Percentiles rank a stretch among this genome's conserved stretches.
Evolutionary conservation across 1,140 invertebrate species (phyloP).

Genomic region (Drosophila tani): DNA sequence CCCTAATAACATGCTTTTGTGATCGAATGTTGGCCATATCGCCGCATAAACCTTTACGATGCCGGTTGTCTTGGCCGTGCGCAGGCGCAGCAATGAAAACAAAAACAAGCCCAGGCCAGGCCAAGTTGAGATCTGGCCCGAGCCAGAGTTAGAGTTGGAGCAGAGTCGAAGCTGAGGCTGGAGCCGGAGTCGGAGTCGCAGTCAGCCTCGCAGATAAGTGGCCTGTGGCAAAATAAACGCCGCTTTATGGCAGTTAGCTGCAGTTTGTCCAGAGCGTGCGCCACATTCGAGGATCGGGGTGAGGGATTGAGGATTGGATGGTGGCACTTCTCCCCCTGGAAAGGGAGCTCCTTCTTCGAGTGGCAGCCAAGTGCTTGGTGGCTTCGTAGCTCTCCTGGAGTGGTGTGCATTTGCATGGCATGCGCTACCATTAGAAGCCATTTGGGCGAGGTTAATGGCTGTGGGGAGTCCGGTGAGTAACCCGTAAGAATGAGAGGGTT

Average conservation of each 20-base stretch:
- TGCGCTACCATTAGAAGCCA: slow-evolving; percentile 80
- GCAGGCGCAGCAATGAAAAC: slow-evolving; percentile 73
- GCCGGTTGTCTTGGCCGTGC: slow-evolving; percentile 23
- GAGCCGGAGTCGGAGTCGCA: slow-evolving; percentile 37
- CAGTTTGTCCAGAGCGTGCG: slow-evolving; percentile 74
- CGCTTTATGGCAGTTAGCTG: slow-evolving; percentile 82
- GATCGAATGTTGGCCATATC: background rate
- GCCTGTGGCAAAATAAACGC: slow-evolving; percentile 83
- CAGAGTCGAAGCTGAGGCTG: slow-evolving; percentile 12
- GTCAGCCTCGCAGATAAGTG: slow-evolving; percentile 77
- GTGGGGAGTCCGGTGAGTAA: slow-evolving; percentile 1
- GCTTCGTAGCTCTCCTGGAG: slow-evolving; percentile 65
- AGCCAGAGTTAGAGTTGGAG: slow-evolving; percentile 37
- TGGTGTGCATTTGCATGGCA: slow-evolving; percentile 77
- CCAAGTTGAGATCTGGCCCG: slow-evolving; percentile 53
- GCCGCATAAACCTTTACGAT: slow-evolving; percentile 27
- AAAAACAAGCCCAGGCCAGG: slow-evolving; percentile 61
- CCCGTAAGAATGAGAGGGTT: slow-evolving; percentile 25
- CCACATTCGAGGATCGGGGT: slow-evolving; percentile 49
- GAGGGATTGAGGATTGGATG: slow-evolving; percentile 39
- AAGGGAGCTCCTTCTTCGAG: slow-evolving; percentile 62
- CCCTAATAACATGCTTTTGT: no score
- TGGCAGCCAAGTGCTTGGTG: slow-evolving; percentile 62
- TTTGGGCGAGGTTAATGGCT: slow-evolving; percentile 70
- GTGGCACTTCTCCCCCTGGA: slow-evolving; percentile 41